Percentiles rank a stretch among this genome's conserved stretches.
Evolutionary conservation across 2,113 vertebrate species (phyloP).

Genomic region (Tetrax tetrax): DNA sequence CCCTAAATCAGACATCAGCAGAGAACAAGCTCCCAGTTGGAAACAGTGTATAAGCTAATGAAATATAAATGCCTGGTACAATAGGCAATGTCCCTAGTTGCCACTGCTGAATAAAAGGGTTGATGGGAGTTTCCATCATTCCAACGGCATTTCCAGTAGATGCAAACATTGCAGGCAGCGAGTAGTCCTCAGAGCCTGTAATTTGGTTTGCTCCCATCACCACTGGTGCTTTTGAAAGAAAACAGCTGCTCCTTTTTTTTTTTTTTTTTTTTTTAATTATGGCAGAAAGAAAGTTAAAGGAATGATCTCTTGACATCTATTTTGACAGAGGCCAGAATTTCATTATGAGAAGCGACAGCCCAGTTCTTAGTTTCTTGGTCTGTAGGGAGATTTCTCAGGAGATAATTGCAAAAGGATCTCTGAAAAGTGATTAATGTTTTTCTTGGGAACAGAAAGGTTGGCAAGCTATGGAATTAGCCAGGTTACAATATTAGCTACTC

Average conservation of each 20-base stretch:
- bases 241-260: neutral
- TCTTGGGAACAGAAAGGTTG: neutral
- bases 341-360: neutral
- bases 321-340: neutral
- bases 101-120: neutral
- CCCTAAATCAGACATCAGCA: neutral
- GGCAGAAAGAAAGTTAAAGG: neutral
- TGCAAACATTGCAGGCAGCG: neutral
- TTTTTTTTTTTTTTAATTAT: neutral
- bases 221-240: conserved; percentile 21
- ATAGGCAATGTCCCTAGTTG: neutral
- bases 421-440: neutral
- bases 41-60: neutral
- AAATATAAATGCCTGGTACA: neutral
- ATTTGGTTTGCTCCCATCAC: conserved; percentile 40
- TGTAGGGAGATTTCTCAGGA: neutral
- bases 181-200: conserved; percentile 11
- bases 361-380: neutral
- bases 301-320: neutral
- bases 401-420: neutral
- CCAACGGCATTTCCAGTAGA: neutral
- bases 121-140: neutral
- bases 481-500: neutral
- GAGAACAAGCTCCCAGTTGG: neutral
- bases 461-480: neutral